Conservation (phyloP, 2,888 invertebrate genomes). For the Campaea margaritaria region DNA sequence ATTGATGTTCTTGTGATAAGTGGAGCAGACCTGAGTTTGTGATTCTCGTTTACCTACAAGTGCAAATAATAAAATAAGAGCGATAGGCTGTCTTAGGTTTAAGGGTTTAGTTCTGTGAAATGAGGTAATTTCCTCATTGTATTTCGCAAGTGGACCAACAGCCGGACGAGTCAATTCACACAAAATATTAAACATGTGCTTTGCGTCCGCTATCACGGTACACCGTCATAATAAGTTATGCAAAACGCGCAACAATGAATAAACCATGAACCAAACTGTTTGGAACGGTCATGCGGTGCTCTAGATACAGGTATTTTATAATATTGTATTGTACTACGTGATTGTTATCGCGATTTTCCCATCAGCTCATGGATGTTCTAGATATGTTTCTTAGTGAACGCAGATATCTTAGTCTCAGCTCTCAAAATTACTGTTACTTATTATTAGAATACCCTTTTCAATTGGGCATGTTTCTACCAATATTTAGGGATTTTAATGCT, state of each 20-base stretch:
- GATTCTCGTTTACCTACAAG: conserved; percentile 45
- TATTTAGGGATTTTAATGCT: no score
- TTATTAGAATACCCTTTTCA: no score
- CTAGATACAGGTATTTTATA: conserved; percentile 38
- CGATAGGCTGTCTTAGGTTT: not conserved
- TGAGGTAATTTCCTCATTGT: not conserved
- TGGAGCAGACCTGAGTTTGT: conserved; percentile 52
- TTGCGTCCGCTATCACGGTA: conserved; percentile 34
- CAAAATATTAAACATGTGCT: conserved; percentile 40
- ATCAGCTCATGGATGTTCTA: conserved; percentile 7
- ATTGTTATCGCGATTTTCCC: conserved; percentile 27
- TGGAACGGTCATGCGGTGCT: conserved; percentile 43
- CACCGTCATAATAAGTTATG: conserved; percentile 43
- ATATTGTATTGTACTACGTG: conserved; percentile 28
- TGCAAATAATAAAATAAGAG: conserved; percentile 41
- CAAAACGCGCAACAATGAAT: conserved; percentile 40
- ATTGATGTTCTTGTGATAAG: conserved; percentile 68
- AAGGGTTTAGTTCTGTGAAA: not conserved
- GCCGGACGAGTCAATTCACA: conserved; percentile 25
- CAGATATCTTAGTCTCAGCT: not conserved
- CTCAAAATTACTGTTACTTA: not conserved
- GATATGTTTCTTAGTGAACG: not conserved
- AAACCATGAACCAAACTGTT: conserved; percentile 45
- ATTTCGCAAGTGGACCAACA: not conserved
- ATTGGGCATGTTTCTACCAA: no score